Conservation (phyloP, 1,140 invertebrate species). For the Triops longicaudatus region DNA sequence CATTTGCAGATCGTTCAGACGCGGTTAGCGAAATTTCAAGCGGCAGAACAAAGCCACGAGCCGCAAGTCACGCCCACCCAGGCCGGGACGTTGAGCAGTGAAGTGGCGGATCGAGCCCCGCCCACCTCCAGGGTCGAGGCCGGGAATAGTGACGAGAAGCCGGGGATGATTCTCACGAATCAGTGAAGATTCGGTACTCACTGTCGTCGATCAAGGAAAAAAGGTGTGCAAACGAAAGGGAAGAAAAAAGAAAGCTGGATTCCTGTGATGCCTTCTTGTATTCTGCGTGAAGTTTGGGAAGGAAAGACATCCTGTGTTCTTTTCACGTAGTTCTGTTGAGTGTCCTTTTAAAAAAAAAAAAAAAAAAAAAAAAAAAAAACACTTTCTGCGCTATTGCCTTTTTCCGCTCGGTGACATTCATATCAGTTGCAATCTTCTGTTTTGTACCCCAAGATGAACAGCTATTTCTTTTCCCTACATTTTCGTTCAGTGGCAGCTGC, state of each 20-base stretch:
- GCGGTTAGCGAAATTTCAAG: conserved; percentile 46
- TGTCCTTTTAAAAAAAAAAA: not conserved
- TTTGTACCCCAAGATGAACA: not conserved
- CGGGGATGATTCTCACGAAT: conserved; percentile 1
- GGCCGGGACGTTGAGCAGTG: not conserved
- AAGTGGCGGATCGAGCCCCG: not conserved
- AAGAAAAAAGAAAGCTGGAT: not conserved
- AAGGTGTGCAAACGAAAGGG: no score
- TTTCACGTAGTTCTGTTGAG: not conserved
- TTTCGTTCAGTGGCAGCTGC: no score
- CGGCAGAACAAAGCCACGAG: not conserved
- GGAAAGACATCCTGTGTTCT: not conserved
- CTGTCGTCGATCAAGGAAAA: not conserved
- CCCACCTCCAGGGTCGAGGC: not conserved
- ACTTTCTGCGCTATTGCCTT: not conserved
- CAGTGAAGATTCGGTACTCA: not conserved
- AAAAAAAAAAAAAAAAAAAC: not conserved
- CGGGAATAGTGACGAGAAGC: not conserved
- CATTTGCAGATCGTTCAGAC: conserved; percentile 78
- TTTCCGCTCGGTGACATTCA: not conserved
- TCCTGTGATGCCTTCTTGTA: not conserved
- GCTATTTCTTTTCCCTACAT: no score
- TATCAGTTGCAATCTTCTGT: conserved; percentile 2
- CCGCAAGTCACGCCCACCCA: conserved; percentile 9
- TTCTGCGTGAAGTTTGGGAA: not conserved